Conservation (phyloP, 2,113 vertebrate genomes). For the Anolis carolinensis region DNA sequence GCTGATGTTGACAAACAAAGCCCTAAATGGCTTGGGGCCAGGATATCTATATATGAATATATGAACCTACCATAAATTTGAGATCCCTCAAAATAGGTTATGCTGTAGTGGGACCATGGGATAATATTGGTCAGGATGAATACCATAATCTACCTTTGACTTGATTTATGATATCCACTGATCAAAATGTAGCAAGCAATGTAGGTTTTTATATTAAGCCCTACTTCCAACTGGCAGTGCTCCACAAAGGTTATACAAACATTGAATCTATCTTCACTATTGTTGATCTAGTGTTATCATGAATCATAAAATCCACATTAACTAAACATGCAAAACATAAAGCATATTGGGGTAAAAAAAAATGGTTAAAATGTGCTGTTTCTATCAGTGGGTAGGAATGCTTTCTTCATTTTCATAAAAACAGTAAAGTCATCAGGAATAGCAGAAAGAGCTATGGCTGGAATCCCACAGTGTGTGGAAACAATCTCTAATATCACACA, state of each 20-base stretch:
- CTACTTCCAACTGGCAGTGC: not conserved
- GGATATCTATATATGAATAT: no score
- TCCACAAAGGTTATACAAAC: not conserved
- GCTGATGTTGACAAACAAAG: no score
- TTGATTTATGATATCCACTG: not conserved
- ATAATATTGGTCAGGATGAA: no score
- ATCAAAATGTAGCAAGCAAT: not conserved
- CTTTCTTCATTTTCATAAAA: constrained; percentile 47
- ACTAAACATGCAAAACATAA: constrained; percentile 1
- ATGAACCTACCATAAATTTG: no score
- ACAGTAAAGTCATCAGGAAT: constrained; percentile 40
- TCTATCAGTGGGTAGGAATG: not conserved
- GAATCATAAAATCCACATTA: not conserved
- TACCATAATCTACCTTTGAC: no score
- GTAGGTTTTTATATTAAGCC: not conserved
- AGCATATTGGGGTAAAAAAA: not conserved
- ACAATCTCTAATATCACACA: constrained; percentile 62
- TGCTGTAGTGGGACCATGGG: no score
- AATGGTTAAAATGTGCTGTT: not conserved
- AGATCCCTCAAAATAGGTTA: no score
- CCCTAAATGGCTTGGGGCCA: no score
- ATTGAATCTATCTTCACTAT: no score
- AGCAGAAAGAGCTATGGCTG: constrained; percentile 12
- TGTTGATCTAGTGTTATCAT: not conserved
- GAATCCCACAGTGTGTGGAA: constrained; percentile 49